A percentile compares a stretch with the other conserved stretches of the same genome.
phyloP scores from a whole-genome alignment of 2,888 invertebrate genomes.

The Perdita meconis region DNA sequence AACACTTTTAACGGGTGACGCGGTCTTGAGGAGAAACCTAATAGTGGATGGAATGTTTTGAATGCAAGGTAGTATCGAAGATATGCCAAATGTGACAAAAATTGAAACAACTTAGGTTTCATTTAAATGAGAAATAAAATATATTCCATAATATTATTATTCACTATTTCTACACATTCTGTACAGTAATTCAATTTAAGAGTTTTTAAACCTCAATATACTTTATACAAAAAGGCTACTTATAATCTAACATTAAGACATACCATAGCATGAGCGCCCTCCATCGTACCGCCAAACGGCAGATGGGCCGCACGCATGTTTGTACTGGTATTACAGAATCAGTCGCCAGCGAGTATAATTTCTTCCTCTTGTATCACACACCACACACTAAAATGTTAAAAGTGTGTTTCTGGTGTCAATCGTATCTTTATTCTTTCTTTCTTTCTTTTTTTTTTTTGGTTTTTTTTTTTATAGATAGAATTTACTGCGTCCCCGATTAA shows the following conservation, averaged over 20 bases:
- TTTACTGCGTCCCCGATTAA: conserved; percentile 79
- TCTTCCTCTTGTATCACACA: conserved; percentile 83
- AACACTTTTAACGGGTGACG: conserved; percentile 62
- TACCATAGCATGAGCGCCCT: conserved; percentile 84
- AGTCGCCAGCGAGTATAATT: conserved; percentile 84
- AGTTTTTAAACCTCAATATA: conserved; percentile 84
- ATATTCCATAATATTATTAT: conserved; percentile 85
- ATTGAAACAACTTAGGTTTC: conserved; percentile 82
- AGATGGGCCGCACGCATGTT: conserved; percentile 82
- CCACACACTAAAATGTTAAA: conserved; percentile 80
- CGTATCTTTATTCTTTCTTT: conserved; percentile 70
- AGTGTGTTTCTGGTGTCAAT: conserved; percentile 81
- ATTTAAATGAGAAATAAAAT: conserved; percentile 84
- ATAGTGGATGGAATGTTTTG: conserved; percentile 77
- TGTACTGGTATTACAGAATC: conserved; percentile 85
- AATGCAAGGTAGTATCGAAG: conserved; percentile 67
- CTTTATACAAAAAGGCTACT: conserved; percentile 85
- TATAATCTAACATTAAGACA: conserved; percentile 84
- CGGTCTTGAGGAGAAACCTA: conserved; percentile 66
- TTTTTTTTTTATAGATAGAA: conserved; percentile 77
- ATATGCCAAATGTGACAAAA: conserved; percentile 75
- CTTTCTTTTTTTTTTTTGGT: conserved; percentile 2
- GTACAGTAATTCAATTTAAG: conserved; percentile 84
- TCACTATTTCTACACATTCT: conserved; percentile 85
- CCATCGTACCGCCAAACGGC: conserved; percentile 76